These are phyloP conservation scores for Mormoops blainvillei DNA, from an alignment of 2,113 vertebrate genomes.

Conservation along the genomic window DNA sequence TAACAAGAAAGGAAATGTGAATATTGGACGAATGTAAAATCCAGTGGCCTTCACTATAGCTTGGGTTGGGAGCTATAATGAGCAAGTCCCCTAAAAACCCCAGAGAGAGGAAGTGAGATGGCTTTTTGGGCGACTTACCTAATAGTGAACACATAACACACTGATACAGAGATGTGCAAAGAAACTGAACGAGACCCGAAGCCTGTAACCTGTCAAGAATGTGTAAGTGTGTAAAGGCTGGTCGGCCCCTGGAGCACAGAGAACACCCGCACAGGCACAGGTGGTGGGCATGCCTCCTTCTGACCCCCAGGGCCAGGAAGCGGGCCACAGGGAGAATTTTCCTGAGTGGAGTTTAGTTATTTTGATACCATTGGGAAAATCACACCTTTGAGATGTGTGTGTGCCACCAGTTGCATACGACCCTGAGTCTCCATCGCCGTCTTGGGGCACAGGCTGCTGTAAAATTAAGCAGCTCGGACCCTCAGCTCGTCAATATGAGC, in stretches of 20 bases:
- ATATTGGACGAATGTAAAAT: neutral
- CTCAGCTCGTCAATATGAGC: neutral
- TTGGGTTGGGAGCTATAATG: neutral
- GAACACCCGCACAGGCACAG: neutral
- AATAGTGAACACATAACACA: neutral
- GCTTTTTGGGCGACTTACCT: neutral
- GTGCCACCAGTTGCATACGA: neutral
- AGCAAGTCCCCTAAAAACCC: neutral
- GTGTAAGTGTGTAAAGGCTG: rapidly evolving
- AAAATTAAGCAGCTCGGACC: neutral
- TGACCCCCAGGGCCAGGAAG: neutral
- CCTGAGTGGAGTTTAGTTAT: neutral
- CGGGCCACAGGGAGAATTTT: neutral
- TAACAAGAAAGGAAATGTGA: neutral
- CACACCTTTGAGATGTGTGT: neutral
- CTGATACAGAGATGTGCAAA: neutral
- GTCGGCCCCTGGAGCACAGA: too few relatives aligned
- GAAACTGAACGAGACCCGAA: neutral
- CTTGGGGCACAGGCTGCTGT: neutral
- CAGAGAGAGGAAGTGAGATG: neutral
- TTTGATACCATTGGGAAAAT: neutral
- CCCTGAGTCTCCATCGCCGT: neutral
- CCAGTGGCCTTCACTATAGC: too few relatives aligned
- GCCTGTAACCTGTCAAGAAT: neutral
- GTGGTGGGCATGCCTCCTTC: neutral